Percentiles rank a stretch among this genome's conserved stretches.
Evolutionary conservation across 2,888 invertebrate species (phyloP).

Genomic region (Brassicogethes aeneus): DNA sequence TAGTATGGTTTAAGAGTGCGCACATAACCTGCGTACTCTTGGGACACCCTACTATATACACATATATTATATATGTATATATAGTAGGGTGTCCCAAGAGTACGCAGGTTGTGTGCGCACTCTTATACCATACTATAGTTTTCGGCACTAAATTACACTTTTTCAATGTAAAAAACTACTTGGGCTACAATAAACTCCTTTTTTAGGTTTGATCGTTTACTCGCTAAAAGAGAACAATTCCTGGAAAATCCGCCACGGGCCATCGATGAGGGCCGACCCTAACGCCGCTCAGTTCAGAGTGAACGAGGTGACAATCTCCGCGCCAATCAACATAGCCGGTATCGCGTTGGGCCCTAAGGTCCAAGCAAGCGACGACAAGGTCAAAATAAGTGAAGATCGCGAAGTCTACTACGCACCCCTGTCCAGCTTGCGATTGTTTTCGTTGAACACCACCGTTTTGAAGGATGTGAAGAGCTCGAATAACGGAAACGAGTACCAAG

Average conservation of each 20-base stretch:
- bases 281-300: conserved; percentile 53
- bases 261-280: conserved; percentile 53
- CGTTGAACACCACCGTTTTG: conserved; percentile 53
- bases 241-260: conserved; percentile 60
- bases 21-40: no score
- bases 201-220: conserved; percentile 60
- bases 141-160: no score
- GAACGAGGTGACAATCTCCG: conserved; percentile 48
- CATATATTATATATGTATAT: no score
- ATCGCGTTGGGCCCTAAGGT: conserved; percentile 57
- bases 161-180: no score
- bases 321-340: conserved; percentile 58
- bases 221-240: conserved; percentile 53
- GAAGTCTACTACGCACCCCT: conserved; percentile 61
- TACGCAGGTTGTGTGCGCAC: no score
- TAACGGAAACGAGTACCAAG: conserved; percentile 24
- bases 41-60: no score
- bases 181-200: no score
- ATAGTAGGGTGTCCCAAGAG: no score
- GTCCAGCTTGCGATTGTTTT: conserved; percentile 58
- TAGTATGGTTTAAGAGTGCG: no score
- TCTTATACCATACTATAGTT: no score
- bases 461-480: conserved; percentile 45
- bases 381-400: conserved; percentile 29
- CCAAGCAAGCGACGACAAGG: conserved; percentile 15